Evolutionary conservation across 2,113 vertebrate species (phyloP).

Genomic region (Alethe castanea): DNA sequence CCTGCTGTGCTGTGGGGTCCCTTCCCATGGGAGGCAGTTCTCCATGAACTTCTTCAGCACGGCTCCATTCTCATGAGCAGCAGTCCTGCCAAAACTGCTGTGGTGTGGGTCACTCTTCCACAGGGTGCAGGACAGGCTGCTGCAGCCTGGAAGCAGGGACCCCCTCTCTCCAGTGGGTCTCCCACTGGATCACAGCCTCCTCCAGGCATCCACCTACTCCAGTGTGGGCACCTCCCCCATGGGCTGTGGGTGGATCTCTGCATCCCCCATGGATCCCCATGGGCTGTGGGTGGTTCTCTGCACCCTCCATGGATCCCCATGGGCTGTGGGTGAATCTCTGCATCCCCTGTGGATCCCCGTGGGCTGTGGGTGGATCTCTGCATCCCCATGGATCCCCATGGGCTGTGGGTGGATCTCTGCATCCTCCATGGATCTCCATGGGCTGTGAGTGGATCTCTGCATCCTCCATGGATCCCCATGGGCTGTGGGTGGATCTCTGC

Average conservation of each 20-base stretch:
- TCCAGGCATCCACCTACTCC: not conserved
- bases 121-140: not conserved
- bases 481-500: no score
- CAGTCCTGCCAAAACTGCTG: not conserved
- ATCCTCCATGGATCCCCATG: no score
- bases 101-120: not conserved
- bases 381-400: no score
- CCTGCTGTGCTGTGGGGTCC: no score
- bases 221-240: not conserved
- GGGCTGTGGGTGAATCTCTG: no score
- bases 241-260: not conserved
- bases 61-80: not conserved
- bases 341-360: no score
- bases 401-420: no score
- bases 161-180: fast-evolving
- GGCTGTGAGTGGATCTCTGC: no score
- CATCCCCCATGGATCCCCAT: no score
- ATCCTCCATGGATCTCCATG: no score
- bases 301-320: no score
- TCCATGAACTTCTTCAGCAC: not conserved
- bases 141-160: not conserved
- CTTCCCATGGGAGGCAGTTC: not conserved
- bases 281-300: not conserved
- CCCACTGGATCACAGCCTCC: not conserved
- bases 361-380: no score